Evolutionary conservation across 2,888 invertebrate genomes (phyloP).

Genomic region (Bombylius discolor): DNA sequence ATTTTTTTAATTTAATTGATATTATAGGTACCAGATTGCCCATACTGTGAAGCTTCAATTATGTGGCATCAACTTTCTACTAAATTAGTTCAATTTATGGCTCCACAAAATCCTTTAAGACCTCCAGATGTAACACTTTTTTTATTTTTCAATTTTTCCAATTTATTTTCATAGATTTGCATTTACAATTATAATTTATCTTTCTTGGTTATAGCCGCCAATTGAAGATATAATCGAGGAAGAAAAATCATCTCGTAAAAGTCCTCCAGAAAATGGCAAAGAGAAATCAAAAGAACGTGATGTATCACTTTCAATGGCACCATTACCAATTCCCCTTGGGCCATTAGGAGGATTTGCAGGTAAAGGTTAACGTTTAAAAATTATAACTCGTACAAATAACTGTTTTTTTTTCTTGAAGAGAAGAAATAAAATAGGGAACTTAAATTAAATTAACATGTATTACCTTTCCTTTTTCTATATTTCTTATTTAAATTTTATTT

Average conservation of each 20-base stretch:
- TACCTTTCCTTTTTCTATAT: too few relatives aligned
- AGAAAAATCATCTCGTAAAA: constrained; percentile 46
- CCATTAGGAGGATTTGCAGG: constrained; percentile 37
- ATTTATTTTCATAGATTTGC: neutral
- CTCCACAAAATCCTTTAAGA: constrained; percentile 57
- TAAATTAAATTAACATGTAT: too few relatives aligned
- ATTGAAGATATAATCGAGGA: constrained; percentile 59
- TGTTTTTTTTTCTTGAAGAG: too few relatives aligned
- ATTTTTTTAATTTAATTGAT: neutral
- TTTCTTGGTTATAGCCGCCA: constrained; percentile 38
- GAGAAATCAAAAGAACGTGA: constrained; percentile 50
- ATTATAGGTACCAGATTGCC: constrained; percentile 52
- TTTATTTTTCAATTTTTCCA: neutral
- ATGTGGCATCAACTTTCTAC: constrained; percentile 89
- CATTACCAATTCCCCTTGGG: constrained; percentile 36
- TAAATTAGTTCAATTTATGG: constrained; percentile 64
- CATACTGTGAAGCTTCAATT: constrained; percentile 83
- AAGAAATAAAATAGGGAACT: too few relatives aligned
- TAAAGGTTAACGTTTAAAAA: constrained; percentile 11
- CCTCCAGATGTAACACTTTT: constrained; percentile 55
- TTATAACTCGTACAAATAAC: too few relatives aligned
- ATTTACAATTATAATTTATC: neutral
- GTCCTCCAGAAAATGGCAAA: constrained; percentile 57
- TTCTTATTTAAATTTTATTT: too few relatives aligned
- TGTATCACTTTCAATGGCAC: constrained; percentile 36